Evolutionary conservation across 2,113 vertebrate genomes (phyloP), one percentile per base, ranked within the genome.

Genomic region (Tragelaphus imberbis): DNA sequence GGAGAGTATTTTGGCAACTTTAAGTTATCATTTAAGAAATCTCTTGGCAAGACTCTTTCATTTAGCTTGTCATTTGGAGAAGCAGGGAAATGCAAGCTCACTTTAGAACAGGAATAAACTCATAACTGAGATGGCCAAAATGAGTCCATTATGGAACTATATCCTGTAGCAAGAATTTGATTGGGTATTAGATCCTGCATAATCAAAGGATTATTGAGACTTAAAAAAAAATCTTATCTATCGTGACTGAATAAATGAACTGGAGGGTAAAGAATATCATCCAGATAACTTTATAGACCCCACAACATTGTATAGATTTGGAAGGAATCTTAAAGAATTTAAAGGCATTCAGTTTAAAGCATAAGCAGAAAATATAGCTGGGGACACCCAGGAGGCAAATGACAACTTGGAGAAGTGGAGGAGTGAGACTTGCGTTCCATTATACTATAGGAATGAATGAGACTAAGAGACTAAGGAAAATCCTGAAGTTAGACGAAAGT

Each of bases 21-120:
- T 44, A 68, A 81, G 55, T 84, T 94, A 94, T 86, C 85, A 61
- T 90, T 93, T 87, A 87, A 95, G 79, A 96, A 89, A 88, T 95
- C 49, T 82, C 5, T 77, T 33, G n/a, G 96, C 93, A 98, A 96
- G 90, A 25, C 93, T 95, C 86, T 58, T 96, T 95, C 6, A 11
- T 97, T 98, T 98, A 97, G 71, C 1, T 0, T 97, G 58, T 87
- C 93, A 56, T 94, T 96, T 97, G 81, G 77, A 95, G 77, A 77
- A 86, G 23, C 63, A 47, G 92, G n/a, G 96, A 93, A 96, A 89
- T 77, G 33, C 30, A 94, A 80, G 75, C 88, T 97, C 63, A 68
- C 47, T 77, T 90, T 84, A 81, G 82, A 85, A n/a, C 15, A 95
- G 87, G 36, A 96, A 75, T 90, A 82, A 85, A 10, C 75, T 94